Conservation (phyloP, 1,140 invertebrate genomes). For the Wasmannia auropunctata region DNA sequence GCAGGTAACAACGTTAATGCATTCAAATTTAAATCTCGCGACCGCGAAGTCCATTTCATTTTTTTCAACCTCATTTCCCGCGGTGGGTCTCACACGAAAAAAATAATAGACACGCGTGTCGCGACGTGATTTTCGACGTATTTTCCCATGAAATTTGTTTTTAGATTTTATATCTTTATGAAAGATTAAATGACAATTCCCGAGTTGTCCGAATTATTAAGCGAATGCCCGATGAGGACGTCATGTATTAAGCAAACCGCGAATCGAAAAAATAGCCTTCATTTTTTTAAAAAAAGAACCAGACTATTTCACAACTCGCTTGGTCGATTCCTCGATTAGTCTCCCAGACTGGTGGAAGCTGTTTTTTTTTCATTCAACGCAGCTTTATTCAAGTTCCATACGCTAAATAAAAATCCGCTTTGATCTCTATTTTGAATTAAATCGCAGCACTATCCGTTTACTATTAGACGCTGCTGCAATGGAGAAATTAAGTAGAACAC, state of each 20-base stretch:
- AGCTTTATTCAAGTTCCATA: constrained; percentile 7
- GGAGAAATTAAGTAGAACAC: constrained; percentile 4
- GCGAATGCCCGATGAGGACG: not conserved
- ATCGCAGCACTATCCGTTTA: not conserved
- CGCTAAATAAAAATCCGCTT: constrained; percentile 37
- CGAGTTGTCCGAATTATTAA: constrained; percentile 6
- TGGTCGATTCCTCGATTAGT: not conserved
- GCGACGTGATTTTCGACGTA: not conserved
- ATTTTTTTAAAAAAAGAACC: not conserved
- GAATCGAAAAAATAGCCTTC: not conserved
- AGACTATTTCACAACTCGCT: not conserved
- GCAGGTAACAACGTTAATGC: constrained; percentile 20
- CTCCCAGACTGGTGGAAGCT: not conserved
- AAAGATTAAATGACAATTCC: not conserved
- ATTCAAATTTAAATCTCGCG: constrained; percentile 37
- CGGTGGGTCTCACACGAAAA: not conserved
- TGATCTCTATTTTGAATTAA: constrained; percentile 37
- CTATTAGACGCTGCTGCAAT: not conserved
- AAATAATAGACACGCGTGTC: constrained; percentile 1
- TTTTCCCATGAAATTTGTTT: constrained; percentile 9
- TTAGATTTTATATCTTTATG: not conserved
- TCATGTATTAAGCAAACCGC: not conserved
- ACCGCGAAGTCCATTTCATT: constrained; percentile 30
- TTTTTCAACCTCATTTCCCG: constrained; percentile 26
- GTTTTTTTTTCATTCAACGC: not conserved